Base-by-base conservation (phyloP, 2,888 invertebrate species). In the Acanthoscelides obtectus region DNA sequence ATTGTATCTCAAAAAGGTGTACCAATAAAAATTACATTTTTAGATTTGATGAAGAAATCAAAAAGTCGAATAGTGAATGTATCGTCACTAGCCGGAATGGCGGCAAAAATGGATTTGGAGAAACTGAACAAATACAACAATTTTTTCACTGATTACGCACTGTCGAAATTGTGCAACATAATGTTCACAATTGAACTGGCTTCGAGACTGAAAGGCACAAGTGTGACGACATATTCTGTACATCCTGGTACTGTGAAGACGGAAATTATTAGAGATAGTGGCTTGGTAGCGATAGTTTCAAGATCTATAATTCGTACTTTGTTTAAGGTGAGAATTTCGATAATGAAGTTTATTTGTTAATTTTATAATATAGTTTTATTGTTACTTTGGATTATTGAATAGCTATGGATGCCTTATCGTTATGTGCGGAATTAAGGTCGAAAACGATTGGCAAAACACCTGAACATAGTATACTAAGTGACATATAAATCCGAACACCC, bases 11-110 rank as follows among this genome's bases (percentile, higher is more conserved):
- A n/a, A n/a, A n/a, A n/a, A n/a, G n/a, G n/a, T n/a, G n/a, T n/a
- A 17, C 66, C 45, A 20, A 27, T 66, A 45, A 45, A 12, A 17
- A 45, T 45, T 6, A 6, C 1, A 45, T 17, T 71, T 73, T 6
- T 87, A 66, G 88, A 87, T 70, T 89, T 90, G 80, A 82, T 90
- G 68, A 80, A 79, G 70, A 77, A 77, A 72, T 73, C 77, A n/a
- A 77, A 75, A 21, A 76, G 78, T 65, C 70, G 77, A 64, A 75
- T 80, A 12, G 73, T 80, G n/a, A 80, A 76, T 64, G 79, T 80
- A 8, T 71, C 79, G n/a, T 78, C 79, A 4, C 45, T 69, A 17
- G 72, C 73, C 17, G 77, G 76, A 70, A 70, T 64, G 22, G 69
- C 12, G 76, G 72, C 6, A 71, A 74, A n/a, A 66, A 70, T 79